A percentile compares a stretch with the other conserved stretches of the same genome.
These are phyloP conservation scores for Drosophila malerkotliana DNA, from an alignment of 1,140 invertebrate genomes.

Conservation along the genomic window DNA sequence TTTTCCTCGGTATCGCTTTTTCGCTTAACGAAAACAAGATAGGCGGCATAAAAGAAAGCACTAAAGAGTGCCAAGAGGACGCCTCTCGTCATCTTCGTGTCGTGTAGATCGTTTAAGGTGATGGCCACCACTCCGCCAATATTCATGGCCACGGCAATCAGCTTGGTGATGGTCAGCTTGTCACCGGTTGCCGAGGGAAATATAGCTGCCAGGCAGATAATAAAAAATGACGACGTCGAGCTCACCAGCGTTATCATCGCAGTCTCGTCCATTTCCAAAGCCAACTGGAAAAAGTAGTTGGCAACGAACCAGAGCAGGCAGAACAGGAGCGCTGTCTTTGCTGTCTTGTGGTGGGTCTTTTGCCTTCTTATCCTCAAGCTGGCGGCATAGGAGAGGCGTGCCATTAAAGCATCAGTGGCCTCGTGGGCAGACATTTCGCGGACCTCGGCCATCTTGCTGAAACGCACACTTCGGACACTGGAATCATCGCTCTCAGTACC, in stretches of 20 bases:
- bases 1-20: constrained; percentile 94
- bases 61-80: constrained; percentile 91
- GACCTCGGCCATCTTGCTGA: constrained; percentile 94
- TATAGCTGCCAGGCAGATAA: constrained; percentile 90
- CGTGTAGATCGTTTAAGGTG: constrained; percentile 88
- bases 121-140: constrained; percentile 91
- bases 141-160: constrained; percentile 91
- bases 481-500: constrained; percentile 94
- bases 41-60: constrained; percentile 93
- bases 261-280: constrained; percentile 89
- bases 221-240: constrained; percentile 93
- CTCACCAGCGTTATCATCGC: constrained; percentile 92
- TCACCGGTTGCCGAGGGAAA: constrained; percentile 92
- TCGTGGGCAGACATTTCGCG: constrained; percentile 92
- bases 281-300: constrained; percentile 88
- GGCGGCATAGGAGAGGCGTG: constrained; percentile 93
- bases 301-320: constrained; percentile 89
- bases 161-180: constrained; percentile 92
- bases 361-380: constrained; percentile 87
- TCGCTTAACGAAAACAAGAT: constrained; percentile 91
- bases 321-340: constrained; percentile 90
- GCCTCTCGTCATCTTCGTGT: constrained; percentile 88
- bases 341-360: constrained; percentile 86
- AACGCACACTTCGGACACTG: constrained; percentile 90
- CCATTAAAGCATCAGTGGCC: constrained; percentile 92